These are phyloP conservation scores for Hyposoter dolosus DNA, from an alignment of 2,888 invertebrate genomes.

Conservation along the genomic window DNA sequence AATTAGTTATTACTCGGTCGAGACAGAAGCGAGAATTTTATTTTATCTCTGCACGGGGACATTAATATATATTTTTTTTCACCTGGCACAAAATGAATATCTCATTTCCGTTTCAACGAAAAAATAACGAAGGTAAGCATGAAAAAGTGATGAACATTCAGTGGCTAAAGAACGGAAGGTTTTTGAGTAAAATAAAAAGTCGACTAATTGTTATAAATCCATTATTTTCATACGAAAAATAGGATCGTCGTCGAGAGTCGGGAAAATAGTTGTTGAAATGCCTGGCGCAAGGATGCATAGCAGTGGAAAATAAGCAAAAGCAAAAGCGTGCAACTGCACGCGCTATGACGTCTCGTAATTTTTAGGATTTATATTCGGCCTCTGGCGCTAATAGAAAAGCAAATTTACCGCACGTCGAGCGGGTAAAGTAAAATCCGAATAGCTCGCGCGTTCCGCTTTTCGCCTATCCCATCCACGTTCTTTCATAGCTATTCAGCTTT, in stretches of 20 bases:
- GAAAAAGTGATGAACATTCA: not conserved
- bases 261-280: slow-evolving; percentile 25
- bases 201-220: not conserved
- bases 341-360: slow-evolving; percentile 73
- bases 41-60: no score
- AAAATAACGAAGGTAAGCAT: not conserved
- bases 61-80: no score
- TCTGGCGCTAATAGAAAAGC: slow-evolving; percentile 76
- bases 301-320: slow-evolving; percentile 31
- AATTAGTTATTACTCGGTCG: no score
- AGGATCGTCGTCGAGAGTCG: not conserved
- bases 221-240: not conserved
- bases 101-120: not conserved
- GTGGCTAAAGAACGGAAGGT: not conserved
- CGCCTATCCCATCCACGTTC: slow-evolving; percentile 6
- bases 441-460: slow-evolving; percentile 63
- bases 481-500: slow-evolving; percentile 34
- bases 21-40: no score
- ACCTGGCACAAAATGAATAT: not conserved
- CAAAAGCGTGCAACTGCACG: slow-evolving; percentile 26
- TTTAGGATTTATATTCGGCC: slow-evolving; percentile 73
- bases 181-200: not conserved
- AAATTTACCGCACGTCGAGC: slow-evolving; percentile 74
- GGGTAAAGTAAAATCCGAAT: slow-evolving; percentile 72
- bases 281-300: not conserved